Evolutionary conservation across 2,113 vertebrate genomes (phyloP), one percentile per base, ranked within the genome.

Genomic region (Halichoeres trimaculatus): DNA sequence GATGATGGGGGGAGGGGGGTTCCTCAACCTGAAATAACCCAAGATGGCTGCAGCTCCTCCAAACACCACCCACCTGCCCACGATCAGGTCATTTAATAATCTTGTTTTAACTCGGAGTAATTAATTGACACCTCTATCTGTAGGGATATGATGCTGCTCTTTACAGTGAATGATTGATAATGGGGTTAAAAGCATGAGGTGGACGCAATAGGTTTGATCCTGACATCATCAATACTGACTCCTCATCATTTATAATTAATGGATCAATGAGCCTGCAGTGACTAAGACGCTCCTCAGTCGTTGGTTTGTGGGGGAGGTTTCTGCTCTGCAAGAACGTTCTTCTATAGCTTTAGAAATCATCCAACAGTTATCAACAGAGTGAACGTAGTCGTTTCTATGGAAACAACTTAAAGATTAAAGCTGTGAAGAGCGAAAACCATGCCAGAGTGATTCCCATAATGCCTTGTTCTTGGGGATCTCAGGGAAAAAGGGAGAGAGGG

Each of bases 331-430:
- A 85, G 60, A 57, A 81, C 77, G 69, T 85, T 84, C 53, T 78
- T 84, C 71, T 74, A 57, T 76, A 64, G 81, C 61, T 86, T 87
- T 62, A 83, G 58, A 79, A 84, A 64, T 66, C 80, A 72, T 79
- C 63, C 55, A 43, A 70, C 81, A 85, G 75, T 83, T 90, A 84
- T 87, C 80, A 86, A 80, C 75, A 38, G 60, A 92, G 74, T 24
- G 78, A 88, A 90, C 41, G 12, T 76, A 78, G 70, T 85, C 70
- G 92, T 95, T 95, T 92, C 94, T 93, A 94, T 94, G 93, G 93
- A 91, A 94, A 95, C 93, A 88, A 92, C 91, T 93, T 93, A 92
- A 94, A 95, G 93, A 94, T 94, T 89, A 93, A 90, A 91, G 85
- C 86, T 80, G 84, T 56, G 80, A 92, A 84, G 86, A 91, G 86